These are phyloP conservation scores for Orthonyx spaldingii DNA, from an alignment of 2,113 vertebrate species.

Conservation along the genomic window DNA sequence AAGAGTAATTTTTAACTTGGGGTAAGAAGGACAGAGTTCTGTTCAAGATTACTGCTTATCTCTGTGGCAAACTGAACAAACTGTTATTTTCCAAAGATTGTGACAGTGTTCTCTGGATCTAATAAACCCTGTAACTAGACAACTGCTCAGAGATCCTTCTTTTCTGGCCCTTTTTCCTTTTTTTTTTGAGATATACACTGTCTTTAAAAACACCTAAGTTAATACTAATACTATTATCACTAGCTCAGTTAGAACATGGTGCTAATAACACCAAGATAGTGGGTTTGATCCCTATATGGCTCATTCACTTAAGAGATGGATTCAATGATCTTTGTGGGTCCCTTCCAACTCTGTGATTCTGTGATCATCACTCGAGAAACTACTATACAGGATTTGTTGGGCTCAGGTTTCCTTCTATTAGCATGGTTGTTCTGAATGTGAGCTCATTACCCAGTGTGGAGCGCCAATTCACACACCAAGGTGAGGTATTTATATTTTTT, in stretches of 20 bases:
- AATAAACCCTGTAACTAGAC: not conserved
- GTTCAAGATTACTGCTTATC: not conserved
- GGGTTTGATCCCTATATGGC: not conserved
- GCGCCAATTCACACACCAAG: not conserved
- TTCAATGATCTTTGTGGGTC: not conserved
- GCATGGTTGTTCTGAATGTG: not conserved
- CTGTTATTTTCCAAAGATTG: not conserved
- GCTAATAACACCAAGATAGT: not conserved
- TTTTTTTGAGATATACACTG: not conserved
- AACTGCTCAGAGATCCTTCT: not conserved
- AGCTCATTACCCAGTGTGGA: not conserved
- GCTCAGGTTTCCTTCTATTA: not conserved
- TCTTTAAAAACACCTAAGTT: not conserved
- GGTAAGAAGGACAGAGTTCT: not conserved
- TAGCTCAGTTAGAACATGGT: not conserved
- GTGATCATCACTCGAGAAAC: not conserved
- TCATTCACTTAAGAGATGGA: not conserved
- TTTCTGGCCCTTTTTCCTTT: not conserved
- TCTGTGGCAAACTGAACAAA: not conserved
- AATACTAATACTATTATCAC: not conserved
- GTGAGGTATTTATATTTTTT: not conserved
- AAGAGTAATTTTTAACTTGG: not conserved
- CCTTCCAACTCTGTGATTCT: not conserved
- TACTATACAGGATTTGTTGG: not conserved
- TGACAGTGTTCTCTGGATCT: not conserved